phyloP scores from a whole-genome alignment of 2,797 vertebrate species.

The Dryobates pubescens region DNA sequence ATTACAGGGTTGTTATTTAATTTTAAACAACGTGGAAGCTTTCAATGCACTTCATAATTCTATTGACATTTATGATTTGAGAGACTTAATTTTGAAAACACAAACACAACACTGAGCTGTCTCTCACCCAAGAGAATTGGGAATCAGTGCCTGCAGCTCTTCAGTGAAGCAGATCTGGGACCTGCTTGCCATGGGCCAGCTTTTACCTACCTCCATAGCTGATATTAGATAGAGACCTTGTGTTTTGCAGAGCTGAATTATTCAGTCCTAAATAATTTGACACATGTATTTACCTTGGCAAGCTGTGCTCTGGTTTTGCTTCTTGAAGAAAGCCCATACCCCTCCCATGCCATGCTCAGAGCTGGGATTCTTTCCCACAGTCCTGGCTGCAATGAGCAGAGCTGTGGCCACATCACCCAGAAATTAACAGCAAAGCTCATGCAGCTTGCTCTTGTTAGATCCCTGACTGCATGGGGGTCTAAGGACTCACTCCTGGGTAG shows the following conservation, averaged over 20 bases:
- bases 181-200: not conserved
- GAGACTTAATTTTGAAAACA: conserved; percentile 54
- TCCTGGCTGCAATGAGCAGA: not conserved
- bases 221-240: not conserved
- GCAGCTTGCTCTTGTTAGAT: not conserved
- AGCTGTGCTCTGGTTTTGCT: not conserved
- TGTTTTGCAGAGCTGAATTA: not conserved
- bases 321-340: not conserved
- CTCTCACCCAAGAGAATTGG: not conserved
- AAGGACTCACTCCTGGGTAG: not conserved
- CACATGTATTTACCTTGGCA: not conserved
- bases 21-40: conserved; percentile 62
- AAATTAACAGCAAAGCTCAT: not conserved
- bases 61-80: conserved; percentile 66
- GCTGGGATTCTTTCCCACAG: not conserved
- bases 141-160: not conserved
- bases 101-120: not conserved
- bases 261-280: not conserved
- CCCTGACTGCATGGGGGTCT: not conserved
- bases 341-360: accelerated
- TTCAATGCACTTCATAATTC: conserved; percentile 58
- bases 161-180: not conserved
- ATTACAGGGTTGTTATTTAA: conserved; percentile 58
- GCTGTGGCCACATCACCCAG: not conserved
- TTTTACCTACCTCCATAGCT: not conserved